Evolutionary conservation across 2,113 vertebrate species (phyloP), one percentile per base, ranked within the genome.

Genomic region (Protomyctophum bolini): DNA sequence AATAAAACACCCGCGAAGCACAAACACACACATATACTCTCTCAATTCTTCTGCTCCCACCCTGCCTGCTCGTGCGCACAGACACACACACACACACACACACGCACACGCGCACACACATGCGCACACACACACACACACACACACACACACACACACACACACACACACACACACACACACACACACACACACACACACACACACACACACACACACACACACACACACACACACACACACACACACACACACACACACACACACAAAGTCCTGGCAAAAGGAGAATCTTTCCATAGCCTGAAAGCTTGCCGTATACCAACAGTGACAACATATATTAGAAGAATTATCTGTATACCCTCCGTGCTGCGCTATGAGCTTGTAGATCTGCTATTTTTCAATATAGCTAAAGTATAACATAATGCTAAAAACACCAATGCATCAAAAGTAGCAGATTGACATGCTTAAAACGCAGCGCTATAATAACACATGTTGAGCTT

Each of bases 1-100:
- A 83, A 87, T 84, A 85, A 86, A 83, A 84, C 82, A 76, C 76
- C 62, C 33, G 7, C 51, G n/a, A 10, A 74, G 77, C 79, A 75
- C 52, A 80, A 66, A 76, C 63, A 50, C 75, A 85, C 79, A 76
- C 1, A 72, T 49, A 59, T 21, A 14, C 4, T 58, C 50, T 10
- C 62, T 10, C 33, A 11, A 41, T 33, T 0, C 21, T 21, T 33
- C 9, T 52, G 50, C 50, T 52, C 14, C 0, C 28, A 58, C 57
- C 29, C 9, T n/a, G n/a, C 9, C 4, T 12, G 11, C 64, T n/a
- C 45, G 45, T 29, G 47, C 63, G 0, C 58, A n/a, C 60, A 21
- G 52, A 15, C 63, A 21, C 54, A 52, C 63, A 72, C 52, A 57
- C 68, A 65, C 45, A 10, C 9, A 51, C 58, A 72, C 49, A 50